Evolutionary conservation across 2,113 vertebrate genomes (phyloP).

Genomic region (Rhadina sibilatrix): DNA sequence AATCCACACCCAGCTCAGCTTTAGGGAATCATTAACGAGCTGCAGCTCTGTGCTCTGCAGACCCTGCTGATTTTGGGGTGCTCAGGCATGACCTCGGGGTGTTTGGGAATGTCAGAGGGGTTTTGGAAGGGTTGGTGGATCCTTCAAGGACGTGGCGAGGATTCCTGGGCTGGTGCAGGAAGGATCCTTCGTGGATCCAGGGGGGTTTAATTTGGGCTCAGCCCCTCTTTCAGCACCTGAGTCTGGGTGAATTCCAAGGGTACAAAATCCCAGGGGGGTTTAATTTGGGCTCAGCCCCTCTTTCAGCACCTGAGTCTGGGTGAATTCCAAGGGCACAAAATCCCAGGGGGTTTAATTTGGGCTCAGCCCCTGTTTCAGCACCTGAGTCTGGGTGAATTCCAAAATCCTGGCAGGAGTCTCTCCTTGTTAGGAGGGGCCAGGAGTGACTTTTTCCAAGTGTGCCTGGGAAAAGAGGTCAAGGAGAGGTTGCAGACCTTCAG

Average conservation of each 20-base stretch:
- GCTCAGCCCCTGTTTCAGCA: neutral
- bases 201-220: neutral
- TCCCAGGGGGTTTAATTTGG: neutral
- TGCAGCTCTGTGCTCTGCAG: neutral
- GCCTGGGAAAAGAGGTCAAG: neutral
- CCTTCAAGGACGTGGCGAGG: neutral
- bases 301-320: no score
- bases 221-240: no score
- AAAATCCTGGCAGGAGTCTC: accelerated
- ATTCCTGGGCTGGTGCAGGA: neutral
- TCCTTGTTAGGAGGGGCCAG: neutral
- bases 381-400: accelerated
- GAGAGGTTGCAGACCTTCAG: accelerated
- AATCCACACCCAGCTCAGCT: neutral
- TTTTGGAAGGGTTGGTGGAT: neutral
- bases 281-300: neutral
- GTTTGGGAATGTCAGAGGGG: neutral
- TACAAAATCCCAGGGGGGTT: neutral
- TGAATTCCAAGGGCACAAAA: accelerated
- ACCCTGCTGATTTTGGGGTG: neutral
- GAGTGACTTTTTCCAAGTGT: neutral
- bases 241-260: accelerated
- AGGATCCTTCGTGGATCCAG: neutral
- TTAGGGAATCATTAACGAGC: neutral
- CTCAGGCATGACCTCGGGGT: no score